phyloP scores from a whole-genome alignment of 2,113 vertebrate genomes.

The Phrynosoma platyrhinos region DNA sequence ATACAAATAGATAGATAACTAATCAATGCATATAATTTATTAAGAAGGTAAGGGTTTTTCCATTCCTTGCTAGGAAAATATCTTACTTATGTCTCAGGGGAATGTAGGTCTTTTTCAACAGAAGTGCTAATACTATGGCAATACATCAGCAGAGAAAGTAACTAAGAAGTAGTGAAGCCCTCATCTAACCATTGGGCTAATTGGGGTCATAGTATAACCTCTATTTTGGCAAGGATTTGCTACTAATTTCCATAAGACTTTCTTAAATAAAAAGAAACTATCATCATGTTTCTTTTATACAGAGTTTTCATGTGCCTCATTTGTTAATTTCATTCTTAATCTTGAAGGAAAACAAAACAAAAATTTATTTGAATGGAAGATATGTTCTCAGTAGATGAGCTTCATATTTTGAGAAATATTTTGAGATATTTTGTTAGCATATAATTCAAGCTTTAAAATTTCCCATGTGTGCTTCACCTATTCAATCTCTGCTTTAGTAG shows the following conservation, averaged over 20 bases:
- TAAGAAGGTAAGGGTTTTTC: slow-evolving; percentile 12
- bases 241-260: slow-evolving; percentile 1
- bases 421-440: not conserved
- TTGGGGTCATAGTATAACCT: not conserved
- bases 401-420: not conserved
- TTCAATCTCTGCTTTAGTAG: not conserved
- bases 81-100: slow-evolving; percentile 8
- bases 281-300: not conserved
- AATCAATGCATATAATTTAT: slow-evolving; percentile 40
- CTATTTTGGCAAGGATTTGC: not conserved
- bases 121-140: not conserved
- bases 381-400: not conserved
- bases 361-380: not conserved
- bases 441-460: not conserved
- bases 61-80: slow-evolving; percentile 8
- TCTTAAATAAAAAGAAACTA: not conserved
- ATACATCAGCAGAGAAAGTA: slow-evolving; percentile 5
- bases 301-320: not conserved
- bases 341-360: not conserved
- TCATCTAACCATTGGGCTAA: not conserved
- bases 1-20: slow-evolving; percentile 29
- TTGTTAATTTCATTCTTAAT: not conserved
- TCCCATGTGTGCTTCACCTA: not conserved
- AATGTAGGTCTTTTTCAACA: not conserved
- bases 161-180: not conserved